Base-by-base conservation (phyloP, 1,140 invertebrate genomes). In the Vanessa atalanta region DNA sequence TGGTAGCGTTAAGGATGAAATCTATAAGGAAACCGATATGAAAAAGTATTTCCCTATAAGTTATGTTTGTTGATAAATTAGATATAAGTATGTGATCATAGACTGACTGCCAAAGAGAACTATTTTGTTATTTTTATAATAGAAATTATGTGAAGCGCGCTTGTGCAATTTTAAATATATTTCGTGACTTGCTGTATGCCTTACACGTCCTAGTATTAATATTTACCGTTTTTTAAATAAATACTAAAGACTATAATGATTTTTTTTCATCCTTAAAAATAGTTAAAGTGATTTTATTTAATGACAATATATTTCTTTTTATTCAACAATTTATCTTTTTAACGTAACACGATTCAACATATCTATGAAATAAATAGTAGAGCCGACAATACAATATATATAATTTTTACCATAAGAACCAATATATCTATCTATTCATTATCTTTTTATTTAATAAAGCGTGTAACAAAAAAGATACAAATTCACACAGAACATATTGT, bases 31-130 rank as follows among this genome's bases (percentile, higher is more conserved):
- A 47, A 64, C 81, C 0, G 87, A 90, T 61, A 73, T 79, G 57
- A 92, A 90, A 79, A 92, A 90, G 47, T 92, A 86, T 78, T 90
- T 83, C 66, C 82, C 86, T 9, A 77, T 88, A 23, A 90, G 83
- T 70, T 91, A 81, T 72, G 65, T 70, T 73, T 64, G 60, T 69
- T 55, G 70, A 72, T 65, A 72, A 26, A 43, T 68, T 61, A 66
- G 65, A 12, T 43, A 9, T 65, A 65, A 65, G 37, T 12, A 31
- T n/a, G 57, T 61, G 57, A 61, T 61, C 15, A 61, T 72, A 79
- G 86, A 88, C 88, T 89, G 86, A 88, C 74, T 81, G 77, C 84
- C 82, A 88, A 89, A 89, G 79, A 89, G 83, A 87, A 88, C 86
- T 87, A 85, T 82, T 79, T 79, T 79, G 81, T 82, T 85, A 85